Percentiles rank a stretch among this genome's conserved stretches.
phyloP scores from a whole-genome alignment of 2,113 vertebrate genomes.

The Theristicus caerulescens region DNA sequence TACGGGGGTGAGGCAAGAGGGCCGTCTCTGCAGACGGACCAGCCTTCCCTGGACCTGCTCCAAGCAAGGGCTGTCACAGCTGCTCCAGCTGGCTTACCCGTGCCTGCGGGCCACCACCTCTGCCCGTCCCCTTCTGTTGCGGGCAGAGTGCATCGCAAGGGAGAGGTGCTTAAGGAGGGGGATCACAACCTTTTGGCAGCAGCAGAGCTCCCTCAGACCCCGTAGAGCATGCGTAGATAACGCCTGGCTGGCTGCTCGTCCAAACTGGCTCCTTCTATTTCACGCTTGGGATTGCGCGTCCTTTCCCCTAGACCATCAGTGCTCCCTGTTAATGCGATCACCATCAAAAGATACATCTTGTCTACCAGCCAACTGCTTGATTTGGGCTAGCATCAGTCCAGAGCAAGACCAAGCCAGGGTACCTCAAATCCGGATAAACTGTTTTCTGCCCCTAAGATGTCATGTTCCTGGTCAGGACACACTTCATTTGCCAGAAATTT shows the following conservation, averaged over 20 bases:
- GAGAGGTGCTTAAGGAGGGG: background rate
- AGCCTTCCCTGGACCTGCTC: background rate
- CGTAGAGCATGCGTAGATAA: fast-evolving
- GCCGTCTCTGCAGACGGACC: background rate
- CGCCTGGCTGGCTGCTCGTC: background rate
- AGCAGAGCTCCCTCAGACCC: background rate
- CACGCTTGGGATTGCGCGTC: fast-evolving
- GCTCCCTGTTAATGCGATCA: background rate
- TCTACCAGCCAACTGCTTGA: background rate
- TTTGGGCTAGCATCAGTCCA: background rate
- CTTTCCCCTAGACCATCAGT: background rate
- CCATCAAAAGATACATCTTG: background rate
- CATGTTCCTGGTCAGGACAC: background rate
- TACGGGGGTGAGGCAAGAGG: background rate
- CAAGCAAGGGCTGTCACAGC: background rate
- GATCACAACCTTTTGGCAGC: background rate
- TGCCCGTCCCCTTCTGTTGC: background rate
- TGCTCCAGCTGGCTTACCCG: background rate
- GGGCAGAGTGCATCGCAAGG: background rate
- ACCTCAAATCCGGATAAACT: background rate
- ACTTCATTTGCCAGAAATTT: background rate
- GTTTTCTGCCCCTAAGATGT: background rate
- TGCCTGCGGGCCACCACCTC: background rate
- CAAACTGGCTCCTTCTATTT: background rate
- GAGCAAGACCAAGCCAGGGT: background rate